phyloP scores from a whole-genome alignment of 2,888 invertebrate species.

The Morinoia aosen region DNA sequence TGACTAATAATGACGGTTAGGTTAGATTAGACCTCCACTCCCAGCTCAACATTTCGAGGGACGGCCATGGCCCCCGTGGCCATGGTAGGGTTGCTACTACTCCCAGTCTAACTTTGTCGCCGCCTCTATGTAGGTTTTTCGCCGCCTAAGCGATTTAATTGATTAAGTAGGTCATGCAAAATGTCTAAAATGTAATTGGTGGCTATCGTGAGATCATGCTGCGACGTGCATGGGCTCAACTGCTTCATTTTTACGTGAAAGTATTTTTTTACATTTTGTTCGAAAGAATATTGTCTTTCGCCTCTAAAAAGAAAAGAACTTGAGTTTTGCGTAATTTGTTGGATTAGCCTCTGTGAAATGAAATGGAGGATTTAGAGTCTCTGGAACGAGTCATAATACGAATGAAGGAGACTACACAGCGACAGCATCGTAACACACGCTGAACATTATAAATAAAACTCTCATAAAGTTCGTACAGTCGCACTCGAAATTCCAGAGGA shows the following conservation, averaged over 20 bases:
- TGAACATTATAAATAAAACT: no score
- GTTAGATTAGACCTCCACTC: no score
- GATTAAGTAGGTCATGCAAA: background rate
- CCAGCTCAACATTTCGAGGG: no score
- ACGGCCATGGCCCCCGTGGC: no score
- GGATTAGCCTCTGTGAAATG: background rate
- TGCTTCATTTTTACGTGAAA: background rate
- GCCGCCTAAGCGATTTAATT: no score
- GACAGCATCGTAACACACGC: background rate
- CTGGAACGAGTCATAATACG: background rate
- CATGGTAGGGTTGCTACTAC: background rate
- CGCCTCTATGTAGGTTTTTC: no score
- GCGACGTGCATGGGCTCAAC: background rate
- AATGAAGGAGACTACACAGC: background rate
- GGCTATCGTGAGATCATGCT: background rate
- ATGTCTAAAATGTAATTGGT: background rate
- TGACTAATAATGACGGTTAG: no score
- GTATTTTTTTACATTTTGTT: background rate
- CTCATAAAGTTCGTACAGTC: no score
- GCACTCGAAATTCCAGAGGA: background rate
- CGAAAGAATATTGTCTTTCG: background rate
- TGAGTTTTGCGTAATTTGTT: background rate
- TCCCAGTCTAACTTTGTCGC: no score
- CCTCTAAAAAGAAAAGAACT: background rate
- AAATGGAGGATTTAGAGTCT: background rate